Conservation (phyloP, 2,113 vertebrate genomes). For the Gobiocypris rarus region DNA sequence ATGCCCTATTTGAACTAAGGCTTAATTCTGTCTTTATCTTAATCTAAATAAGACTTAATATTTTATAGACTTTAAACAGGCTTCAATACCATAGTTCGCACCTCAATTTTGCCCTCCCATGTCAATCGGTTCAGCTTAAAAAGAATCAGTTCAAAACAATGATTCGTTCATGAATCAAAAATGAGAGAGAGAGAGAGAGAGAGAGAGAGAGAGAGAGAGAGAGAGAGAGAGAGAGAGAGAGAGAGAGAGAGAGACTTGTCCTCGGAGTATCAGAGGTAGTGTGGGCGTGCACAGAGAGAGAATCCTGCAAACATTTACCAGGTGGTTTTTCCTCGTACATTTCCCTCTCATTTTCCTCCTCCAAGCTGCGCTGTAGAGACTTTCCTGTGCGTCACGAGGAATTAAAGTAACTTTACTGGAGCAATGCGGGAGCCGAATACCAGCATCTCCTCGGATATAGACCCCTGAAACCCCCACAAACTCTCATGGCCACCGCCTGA, state of each 20-base stretch:
- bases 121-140: not conserved
- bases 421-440: slow-evolving; percentile 48
- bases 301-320: slow-evolving; percentile 70
- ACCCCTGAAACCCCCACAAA: slow-evolving; percentile 27
- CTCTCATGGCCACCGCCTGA: slow-evolving; percentile 55
- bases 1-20: too few species aligned
- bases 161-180: not conserved
- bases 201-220: slow-evolving; percentile 21
- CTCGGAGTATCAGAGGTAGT: slow-evolving; percentile 29
- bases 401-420: slow-evolving; percentile 54
- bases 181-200: slow-evolving; percentile 14
- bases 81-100: not conserved
- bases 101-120: not conserved
- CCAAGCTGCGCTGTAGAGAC: slow-evolving; percentile 17
- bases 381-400: slow-evolving; percentile 50
- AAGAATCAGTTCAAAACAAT: slow-evolving; percentile 24
- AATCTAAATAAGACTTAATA: too few species aligned
- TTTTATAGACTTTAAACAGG: too few species aligned
- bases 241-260: slow-evolving; percentile 7
- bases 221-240: slow-evolving; percentile 30
- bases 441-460: slow-evolving; percentile 45
- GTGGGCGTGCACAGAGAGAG: slow-evolving; percentile 67
- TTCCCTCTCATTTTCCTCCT: slow-evolving; percentile 36
- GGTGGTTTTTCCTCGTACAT: slow-evolving; percentile 64
- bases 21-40: too few species aligned